Evolutionary conservation across 2,113 vertebrate species (phyloP), one percentile per base, ranked within the genome.

Genomic region (Hydrolagus affinis): DNA sequence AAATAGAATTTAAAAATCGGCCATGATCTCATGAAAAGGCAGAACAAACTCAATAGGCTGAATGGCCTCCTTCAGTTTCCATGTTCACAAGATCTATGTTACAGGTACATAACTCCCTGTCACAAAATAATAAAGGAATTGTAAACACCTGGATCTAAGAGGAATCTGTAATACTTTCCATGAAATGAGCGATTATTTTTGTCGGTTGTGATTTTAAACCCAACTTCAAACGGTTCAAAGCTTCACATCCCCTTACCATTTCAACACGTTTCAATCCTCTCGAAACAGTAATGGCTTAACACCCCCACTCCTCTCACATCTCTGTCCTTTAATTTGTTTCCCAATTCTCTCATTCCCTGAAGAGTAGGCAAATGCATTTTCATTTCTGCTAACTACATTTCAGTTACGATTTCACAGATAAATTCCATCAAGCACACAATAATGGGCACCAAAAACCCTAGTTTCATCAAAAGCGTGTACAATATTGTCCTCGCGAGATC

Each of bases 401-500:
- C 32, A 66, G 78, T 83, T 30, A 30, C 17, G 28, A 83, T 30
- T 68, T 21, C 25, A 83, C 25, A 83, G 60, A 66, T 66, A 8
- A 83, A 19, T 68, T 32, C 57, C 21, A 77, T 60, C 8, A 83
- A 83, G 25, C 66, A 68, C 60, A 83, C 62, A 66, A 64, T 66
- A 83, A 80, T 32, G 17, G 28, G 32, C 28, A 10, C 62, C 64
- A 66, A 21, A 68, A 66, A 66, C 62, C 15, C 77, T 75, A 21
- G 8, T 21, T 83, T 32, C 28, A 83, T 32, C 14, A 83, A 83
- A 30, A 30, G 25, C 78, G 14, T 11, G 0, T 80, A 17, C 78
- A 83, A 9, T 83, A 83, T 83, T 83, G 25, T 32, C 78, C 62
- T 32, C 62, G 30, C 30, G 78, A 80, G 78, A 66, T 64, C 17